Evolutionary conservation across 2,888 invertebrate species (phyloP), one percentile per base, ranked within the genome.

Genomic region (Phorcus lineatus): DNA sequence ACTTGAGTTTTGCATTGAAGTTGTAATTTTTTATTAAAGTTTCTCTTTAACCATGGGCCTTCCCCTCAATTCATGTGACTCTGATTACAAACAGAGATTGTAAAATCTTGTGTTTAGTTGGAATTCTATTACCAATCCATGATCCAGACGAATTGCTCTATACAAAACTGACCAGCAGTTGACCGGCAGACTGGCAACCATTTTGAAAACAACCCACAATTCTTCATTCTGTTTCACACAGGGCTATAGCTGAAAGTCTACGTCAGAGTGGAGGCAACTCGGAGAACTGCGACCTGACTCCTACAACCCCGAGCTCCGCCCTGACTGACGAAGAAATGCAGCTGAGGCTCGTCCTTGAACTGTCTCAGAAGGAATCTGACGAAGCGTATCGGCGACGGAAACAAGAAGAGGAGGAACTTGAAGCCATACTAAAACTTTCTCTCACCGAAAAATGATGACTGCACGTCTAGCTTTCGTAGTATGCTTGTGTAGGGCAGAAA

Each of bases 211-310:
- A n/a, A n/a, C n/a, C n/a, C n/a, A n/a, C n/a, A n/a, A n/a, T n/a
- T n/a, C n/a, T n/a, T n/a, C n/a, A n/a, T 62, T 77, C 67, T 79
- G 82, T 75, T 80, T 81, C 84, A 74, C 85, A 47, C 85, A 94
- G 94, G 85, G 93, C 93, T 40, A 93, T 93, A 62, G 93, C 92
- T 78, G 93, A 93, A 82, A 93, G 93, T 84, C 88, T 94, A 74
- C 19, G 31, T 74, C 75, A 54, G 80, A 19, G 54, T 16, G 76
- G 31, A n/a, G 36, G 54, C 28, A 77, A 13, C 16, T 80, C 31
- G 54, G 52, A 40, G 19, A 85, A 52, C 55, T 67, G 66, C 57
- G 83, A 47, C 28, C 80, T 40, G 54, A 66, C 28, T 17, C 57
- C 74, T 62, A 77, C 66, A 47, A 76, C 31, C 62, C 77, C 36